Percentiles rank a stretch among this genome's conserved stretches.
phyloP scores from a whole-genome alignment of 2,113 vertebrate species.

The Onychostruthus taczanowskii region DNA sequence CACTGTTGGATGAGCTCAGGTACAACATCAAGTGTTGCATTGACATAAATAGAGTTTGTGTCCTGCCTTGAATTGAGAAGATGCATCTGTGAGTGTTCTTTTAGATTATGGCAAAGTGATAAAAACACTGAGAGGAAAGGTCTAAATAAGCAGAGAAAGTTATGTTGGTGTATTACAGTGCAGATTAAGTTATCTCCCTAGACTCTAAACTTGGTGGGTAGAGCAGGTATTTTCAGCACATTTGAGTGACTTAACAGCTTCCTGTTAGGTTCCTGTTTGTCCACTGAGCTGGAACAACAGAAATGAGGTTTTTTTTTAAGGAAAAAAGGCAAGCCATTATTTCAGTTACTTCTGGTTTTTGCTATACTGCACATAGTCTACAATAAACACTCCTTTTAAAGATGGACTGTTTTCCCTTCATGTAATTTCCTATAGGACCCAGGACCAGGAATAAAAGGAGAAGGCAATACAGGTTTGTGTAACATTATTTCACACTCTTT shows the following conservation, averaged over 20 bases:
- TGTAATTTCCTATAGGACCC: background rate
- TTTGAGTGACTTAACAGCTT: background rate
- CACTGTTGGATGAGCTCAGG: rapidly evolving
- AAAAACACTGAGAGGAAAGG: background rate
- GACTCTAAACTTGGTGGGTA: background rate
- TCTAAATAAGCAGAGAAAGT: background rate
- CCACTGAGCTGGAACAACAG: background rate
- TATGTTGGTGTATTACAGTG: rapidly evolving
- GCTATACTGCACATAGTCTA: background rate
- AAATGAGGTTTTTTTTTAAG: background rate
- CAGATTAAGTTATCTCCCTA: background rate
- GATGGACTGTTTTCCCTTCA: background rate
- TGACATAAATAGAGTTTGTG: background rate
- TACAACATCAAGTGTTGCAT: too few relatives aligned
- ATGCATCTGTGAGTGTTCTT: background rate
- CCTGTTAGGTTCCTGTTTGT: background rate
- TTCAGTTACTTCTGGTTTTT: background rate
- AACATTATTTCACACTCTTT: background rate
- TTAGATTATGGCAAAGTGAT: background rate
- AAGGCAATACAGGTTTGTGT: background rate
- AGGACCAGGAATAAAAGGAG: background rate
- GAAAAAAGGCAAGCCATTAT: background rate
- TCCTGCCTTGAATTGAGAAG: background rate
- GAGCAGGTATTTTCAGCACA: background rate
- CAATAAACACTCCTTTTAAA: background rate